A percentile compares a stretch with the other conserved stretches of the same genome.
These are phyloP conservation scores for Entomobrya multifasciata DNA, from an alignment of 2,888 invertebrate species.

Conservation along the genomic window DNA sequence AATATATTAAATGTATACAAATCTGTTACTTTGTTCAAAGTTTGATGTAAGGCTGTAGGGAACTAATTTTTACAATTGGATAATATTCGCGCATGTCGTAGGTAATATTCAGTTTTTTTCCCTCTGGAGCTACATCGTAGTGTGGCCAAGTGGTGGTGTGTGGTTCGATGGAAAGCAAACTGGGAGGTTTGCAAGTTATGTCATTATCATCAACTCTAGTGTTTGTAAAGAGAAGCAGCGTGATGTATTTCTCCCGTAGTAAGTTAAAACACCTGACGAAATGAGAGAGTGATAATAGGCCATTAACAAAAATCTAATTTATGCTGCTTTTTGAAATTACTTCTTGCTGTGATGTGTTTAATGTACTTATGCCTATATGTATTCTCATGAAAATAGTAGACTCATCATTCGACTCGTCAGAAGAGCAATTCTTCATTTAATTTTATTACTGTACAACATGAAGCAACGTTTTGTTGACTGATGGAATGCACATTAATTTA, in stretches of 20 bases:
- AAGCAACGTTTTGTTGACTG: neutral
- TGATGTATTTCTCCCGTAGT: conserved; percentile 37
- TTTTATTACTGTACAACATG: neutral
- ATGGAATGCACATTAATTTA: conserved; percentile 24
- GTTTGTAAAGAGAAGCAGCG: conserved; percentile 34
- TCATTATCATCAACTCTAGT: neutral
- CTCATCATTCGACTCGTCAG: too few relatives aligned
- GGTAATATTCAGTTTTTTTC: neutral
- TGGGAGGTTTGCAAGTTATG: conserved; percentile 36
- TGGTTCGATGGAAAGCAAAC: conserved; percentile 1
- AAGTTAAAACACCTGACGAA: conserved; percentile 58
- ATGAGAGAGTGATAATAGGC: conserved; percentile 67
- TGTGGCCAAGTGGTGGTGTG: neutral
- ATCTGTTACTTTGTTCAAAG: neutral
- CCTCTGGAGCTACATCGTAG: neutral
- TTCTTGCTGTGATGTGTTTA: conserved; percentile 36
- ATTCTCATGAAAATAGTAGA: neutral
- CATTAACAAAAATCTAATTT: conserved; percentile 61
- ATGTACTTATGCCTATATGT: neutral
- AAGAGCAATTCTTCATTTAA: too few relatives aligned
- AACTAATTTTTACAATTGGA: conserved; percentile 27
- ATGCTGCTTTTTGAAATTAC: conserved; percentile 28
- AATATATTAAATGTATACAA: neutral
- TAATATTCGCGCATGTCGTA: too few relatives aligned
- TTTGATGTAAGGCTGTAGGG: neutral